Evolutionary conservation across 1,140 invertebrate genomes (phyloP).

Genomic region (Dreissena polymorpha): DNA sequence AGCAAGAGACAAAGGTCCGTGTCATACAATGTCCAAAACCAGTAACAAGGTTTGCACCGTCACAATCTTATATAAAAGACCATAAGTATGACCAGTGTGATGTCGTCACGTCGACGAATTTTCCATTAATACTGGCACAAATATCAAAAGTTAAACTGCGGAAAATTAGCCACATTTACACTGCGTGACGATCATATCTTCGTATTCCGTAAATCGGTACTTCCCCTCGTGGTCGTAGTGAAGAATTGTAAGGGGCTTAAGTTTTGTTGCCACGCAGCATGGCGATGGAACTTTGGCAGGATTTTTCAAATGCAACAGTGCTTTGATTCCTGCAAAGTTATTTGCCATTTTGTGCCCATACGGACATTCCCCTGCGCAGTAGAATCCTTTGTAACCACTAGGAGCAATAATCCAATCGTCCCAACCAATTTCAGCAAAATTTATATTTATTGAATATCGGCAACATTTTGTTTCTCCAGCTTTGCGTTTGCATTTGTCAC

Average conservation of each 20-base stretch:
- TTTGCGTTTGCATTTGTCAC: constrained; percentile 54
- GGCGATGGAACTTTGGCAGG: constrained; percentile 59
- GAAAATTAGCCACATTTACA: constrained; percentile 58
- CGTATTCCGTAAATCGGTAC: constrained; percentile 61
- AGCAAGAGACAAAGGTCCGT: not conserved
- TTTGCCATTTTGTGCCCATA: constrained; percentile 72
- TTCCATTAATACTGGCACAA: too few species aligned
- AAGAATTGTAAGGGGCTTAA: constrained; percentile 61
- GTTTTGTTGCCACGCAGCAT: constrained; percentile 61
- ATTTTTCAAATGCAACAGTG: constrained; percentile 65
- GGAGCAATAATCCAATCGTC: constrained; percentile 73
- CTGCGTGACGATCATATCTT: constrained; percentile 61
- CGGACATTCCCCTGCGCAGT: constrained; percentile 73
- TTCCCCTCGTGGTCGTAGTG: constrained; percentile 55
- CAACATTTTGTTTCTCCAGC: constrained; percentile 72
- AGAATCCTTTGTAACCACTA: constrained; percentile 70
- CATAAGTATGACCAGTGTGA: too few species aligned
- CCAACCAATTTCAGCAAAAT: constrained; percentile 73
- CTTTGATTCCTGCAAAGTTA: constrained; percentile 72
- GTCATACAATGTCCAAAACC: too few species aligned
- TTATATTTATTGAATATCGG: constrained; percentile 68
- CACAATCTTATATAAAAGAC: too few species aligned
- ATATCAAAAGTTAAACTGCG: not conserved
- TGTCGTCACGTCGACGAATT: too few species aligned
- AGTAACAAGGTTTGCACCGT: too few species aligned